Percentiles rank a stretch among this genome's conserved stretches.
Conservation (phyloP, 2,888 invertebrate species). For the Pollenia amentaria region DNA sequence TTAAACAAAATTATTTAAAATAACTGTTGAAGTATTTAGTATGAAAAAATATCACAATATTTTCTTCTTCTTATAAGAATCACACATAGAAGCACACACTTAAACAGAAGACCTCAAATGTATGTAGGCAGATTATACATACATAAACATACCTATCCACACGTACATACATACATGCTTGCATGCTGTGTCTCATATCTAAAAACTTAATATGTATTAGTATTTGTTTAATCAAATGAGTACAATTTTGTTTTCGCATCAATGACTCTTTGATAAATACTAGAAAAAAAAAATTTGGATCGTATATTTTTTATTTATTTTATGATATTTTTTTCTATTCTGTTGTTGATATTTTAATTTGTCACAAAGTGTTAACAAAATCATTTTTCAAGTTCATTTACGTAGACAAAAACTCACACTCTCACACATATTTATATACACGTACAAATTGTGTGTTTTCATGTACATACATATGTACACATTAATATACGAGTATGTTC, state of each 20-base stretch:
- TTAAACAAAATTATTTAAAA: slow-evolving; percentile 7
- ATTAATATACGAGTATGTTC: not conserved
- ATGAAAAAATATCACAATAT: too few relatives aligned
- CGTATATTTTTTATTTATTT: not conserved
- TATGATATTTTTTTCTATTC: not conserved
- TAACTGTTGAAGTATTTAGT: slow-evolving; percentile 38
- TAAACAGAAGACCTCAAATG: not conserved
- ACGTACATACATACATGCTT: not conserved
- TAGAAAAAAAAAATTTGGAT: not conserved
- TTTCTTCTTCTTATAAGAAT: not conserved
- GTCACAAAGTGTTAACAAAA: slow-evolving; percentile 38
- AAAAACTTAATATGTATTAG: not conserved
- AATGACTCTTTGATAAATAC: not conserved
- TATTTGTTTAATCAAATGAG: not conserved
- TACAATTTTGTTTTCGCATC: not conserved
- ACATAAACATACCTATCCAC: not conserved
- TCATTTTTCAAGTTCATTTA: slow-evolving; percentile 70
- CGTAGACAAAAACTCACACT: slow-evolving; percentile 22
- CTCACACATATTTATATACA: not conserved
- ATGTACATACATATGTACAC: slow-evolving; percentile 6
- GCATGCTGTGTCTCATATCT: not conserved
- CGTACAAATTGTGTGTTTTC: not conserved
- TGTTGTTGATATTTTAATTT: slow-evolving; percentile 8
- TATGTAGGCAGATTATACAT: not conserved
- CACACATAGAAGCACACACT: not conserved